Evolutionary conservation across 2,113 vertebrate species (phyloP).

Genomic region (Neofelis nebulosa): DNA sequence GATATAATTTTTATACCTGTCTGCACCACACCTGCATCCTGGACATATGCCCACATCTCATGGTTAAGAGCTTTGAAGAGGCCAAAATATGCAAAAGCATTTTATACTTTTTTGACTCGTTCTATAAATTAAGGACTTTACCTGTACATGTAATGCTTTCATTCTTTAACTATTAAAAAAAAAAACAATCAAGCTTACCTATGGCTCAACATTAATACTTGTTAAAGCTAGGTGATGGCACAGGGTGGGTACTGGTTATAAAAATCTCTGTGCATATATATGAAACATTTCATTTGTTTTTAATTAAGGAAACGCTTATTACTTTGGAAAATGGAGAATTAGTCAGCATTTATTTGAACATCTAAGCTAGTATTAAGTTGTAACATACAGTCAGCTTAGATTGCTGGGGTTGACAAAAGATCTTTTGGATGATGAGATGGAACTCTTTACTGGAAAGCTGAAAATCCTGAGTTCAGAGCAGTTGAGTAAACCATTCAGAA

Average conservation of each 20-base stretch:
- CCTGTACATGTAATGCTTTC: neutral
- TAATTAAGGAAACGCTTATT: slow-evolving; percentile 1
- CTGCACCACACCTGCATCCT: neutral
- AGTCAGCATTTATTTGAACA: neutral
- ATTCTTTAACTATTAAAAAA: neutral
- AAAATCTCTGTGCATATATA: neutral
- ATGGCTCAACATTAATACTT: neutral
- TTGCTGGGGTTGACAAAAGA: neutral
- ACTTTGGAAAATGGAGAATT: slow-evolving; percentile 12
- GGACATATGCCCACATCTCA: neutral
- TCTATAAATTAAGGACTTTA: neutral
- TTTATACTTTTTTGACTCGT: neutral
- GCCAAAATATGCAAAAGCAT: neutral
- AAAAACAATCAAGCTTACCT: neutral
- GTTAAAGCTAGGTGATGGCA: neutral
- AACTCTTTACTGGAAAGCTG: neutral
- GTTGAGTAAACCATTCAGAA: neutral
- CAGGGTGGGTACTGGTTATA: neutral
- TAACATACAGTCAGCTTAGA: neutral
- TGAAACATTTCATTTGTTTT: neutral
- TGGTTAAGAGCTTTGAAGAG: neutral
- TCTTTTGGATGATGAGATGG: neutral
- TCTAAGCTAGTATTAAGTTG: neutral
- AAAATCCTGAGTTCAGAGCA: slow-evolving; percentile 13
- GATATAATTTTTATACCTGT: neutral